phyloP scores from a whole-genome alignment of 2,888 invertebrate species.

The Seira musarum region DNA sequence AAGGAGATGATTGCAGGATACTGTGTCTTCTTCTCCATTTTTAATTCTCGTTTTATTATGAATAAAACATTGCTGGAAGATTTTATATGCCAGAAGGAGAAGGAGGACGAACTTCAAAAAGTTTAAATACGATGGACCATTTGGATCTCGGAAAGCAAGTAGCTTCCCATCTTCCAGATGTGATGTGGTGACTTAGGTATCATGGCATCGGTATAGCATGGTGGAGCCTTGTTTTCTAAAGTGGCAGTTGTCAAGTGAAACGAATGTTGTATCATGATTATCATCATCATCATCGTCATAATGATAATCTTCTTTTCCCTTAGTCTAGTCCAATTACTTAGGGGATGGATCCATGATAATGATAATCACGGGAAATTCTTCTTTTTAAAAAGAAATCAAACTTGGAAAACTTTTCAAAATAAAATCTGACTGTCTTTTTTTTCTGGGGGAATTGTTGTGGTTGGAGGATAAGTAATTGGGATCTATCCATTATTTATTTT shows the following conservation, averaged over 20 bases:
- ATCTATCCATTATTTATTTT: background rate
- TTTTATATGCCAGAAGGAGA: too few species aligned
- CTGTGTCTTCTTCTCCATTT: background rate
- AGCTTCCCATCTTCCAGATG: background rate
- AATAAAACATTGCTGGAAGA: too few species aligned
- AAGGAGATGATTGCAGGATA: constrained; percentile 7
- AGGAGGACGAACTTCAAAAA: background rate
- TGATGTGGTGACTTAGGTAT: constrained; percentile 7
- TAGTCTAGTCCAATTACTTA: background rate
- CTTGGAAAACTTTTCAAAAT: background rate
- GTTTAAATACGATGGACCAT: background rate
- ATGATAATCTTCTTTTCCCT: background rate
- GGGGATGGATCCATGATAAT: background rate
- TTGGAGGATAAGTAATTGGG: background rate
- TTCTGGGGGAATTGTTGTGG: background rate
- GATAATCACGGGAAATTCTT: background rate
- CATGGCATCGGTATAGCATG: constrained; percentile 1
- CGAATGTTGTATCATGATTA: background rate
- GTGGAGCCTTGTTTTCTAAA: background rate
- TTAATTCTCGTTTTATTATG: background rate
- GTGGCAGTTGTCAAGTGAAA: constrained; percentile 33
- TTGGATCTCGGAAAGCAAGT: background rate
- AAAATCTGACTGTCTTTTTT: background rate
- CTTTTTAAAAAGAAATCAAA: constrained; percentile 6
- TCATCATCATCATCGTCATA: background rate